Evolutionary conservation across 2,797 vertebrate species (phyloP).

Genomic region (Esox masquinongy): DNA sequence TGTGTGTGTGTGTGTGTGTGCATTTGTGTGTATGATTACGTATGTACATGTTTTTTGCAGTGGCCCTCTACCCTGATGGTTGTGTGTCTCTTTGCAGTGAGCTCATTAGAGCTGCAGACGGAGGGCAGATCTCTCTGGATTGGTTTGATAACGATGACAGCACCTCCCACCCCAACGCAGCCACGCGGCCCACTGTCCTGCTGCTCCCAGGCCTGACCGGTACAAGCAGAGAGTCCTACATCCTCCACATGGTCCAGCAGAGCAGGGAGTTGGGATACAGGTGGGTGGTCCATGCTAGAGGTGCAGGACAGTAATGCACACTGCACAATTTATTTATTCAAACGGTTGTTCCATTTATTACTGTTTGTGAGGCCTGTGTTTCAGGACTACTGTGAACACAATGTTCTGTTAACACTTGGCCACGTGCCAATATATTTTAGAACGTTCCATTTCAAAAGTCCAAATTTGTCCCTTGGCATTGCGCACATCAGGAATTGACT

Average conservation of each 20-base stretch:
- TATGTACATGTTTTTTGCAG: neutral
- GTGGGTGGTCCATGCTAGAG: slow-evolving; percentile 70
- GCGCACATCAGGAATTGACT: neutral
- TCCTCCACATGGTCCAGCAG: slow-evolving; percentile 97
- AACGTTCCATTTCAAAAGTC: neutral
- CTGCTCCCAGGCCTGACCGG: slow-evolving; percentile 95
- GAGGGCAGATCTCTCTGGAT: slow-evolving; percentile 98
- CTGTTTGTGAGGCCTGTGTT: neutral
- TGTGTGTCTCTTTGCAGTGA: slow-evolving; percentile 80
- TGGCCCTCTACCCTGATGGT: no score
- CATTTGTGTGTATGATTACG: slow-evolving; percentile 7
- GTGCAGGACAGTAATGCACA: slow-evolving; percentile 30
- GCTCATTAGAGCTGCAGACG: slow-evolving; percentile 95
- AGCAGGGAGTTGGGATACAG: slow-evolving; percentile 93
- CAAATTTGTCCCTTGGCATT: neutral
- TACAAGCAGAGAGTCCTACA: slow-evolving; percentile 97
- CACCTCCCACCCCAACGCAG: slow-evolving; percentile 77
- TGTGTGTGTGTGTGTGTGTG: no score
- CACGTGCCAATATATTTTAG: neutral
- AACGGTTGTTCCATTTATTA: slow-evolving; percentile 21
- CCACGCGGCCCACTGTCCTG: slow-evolving; percentile 89
- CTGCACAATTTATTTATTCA: slow-evolving; percentile 18
- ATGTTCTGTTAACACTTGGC: neutral
- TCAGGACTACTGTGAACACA: neutral
- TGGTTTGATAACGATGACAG: slow-evolving; percentile 96